Percentiles rank a stretch among this genome's conserved stretches.
phyloP scores from a whole-genome alignment of 2,888 invertebrate genomes.

The Oscheius sp. region DNA sequence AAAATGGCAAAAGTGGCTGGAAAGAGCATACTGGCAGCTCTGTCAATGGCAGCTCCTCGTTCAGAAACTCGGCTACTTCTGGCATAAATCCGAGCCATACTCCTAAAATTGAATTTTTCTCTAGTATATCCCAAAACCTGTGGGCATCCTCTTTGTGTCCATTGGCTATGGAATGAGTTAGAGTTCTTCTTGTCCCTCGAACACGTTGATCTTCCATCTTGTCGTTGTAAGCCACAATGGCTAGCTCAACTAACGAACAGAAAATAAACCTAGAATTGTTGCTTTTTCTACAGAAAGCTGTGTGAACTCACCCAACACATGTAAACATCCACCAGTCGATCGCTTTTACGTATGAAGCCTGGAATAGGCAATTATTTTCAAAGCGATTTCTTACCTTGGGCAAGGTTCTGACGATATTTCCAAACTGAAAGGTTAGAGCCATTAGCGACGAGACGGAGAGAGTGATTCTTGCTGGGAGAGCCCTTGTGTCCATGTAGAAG shows the following conservation, averaged over 20 bases:
- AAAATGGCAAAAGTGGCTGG: slow-evolving; percentile 62
- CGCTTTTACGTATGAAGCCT: slow-evolving; percentile 68
- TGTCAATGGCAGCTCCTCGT: slow-evolving; percentile 63
- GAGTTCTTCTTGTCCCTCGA: slow-evolving; percentile 33
- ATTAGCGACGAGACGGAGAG: slow-evolving; percentile 68
- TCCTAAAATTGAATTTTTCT: slow-evolving; percentile 27
- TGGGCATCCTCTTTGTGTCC: slow-evolving; percentile 23
- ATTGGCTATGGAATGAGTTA: slow-evolving; percentile 32
- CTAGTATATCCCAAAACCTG: background rate
- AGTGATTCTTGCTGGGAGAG: slow-evolving; percentile 68
- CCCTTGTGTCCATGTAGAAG: slow-evolving; percentile 69
- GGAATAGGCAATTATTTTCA: background rate
- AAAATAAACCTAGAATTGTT: slow-evolving; percentile 54
- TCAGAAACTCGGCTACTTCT: slow-evolving; percentile 49
- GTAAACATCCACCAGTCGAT: slow-evolving; percentile 67
- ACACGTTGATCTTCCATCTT: slow-evolving; percentile 64
- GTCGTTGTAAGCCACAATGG: slow-evolving; percentile 69
- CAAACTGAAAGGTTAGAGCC: slow-evolving; percentile 70
- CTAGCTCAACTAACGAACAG: slow-evolving; percentile 64
- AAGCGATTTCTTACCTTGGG: slow-evolving; percentile 44
- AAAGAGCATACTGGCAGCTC: slow-evolving; percentile 62
- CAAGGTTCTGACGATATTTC: slow-evolving; percentile 65
- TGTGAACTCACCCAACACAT: slow-evolving; percentile 41
- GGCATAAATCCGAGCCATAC: slow-evolving; percentile 36
- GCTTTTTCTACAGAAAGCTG: background rate